A percentile compares a stretch with the other conserved stretches of the same genome.
These are phyloP conservation scores for Luperina testacea DNA, from an alignment of 2,888 invertebrate genomes.

Conservation along the genomic window DNA sequence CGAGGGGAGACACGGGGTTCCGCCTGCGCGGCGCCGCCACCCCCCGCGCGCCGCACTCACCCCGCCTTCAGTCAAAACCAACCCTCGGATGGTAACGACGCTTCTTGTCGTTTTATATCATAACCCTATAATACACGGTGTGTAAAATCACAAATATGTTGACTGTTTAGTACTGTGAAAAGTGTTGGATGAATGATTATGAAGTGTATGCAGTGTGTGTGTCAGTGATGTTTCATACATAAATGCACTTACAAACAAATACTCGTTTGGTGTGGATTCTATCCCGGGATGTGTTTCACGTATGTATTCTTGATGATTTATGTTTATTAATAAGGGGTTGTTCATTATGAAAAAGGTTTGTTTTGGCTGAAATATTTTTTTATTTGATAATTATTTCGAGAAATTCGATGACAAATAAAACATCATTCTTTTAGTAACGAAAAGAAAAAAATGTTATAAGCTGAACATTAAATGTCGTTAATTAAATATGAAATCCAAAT, in stretches of 20 bases:
- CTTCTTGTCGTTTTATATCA: conserved; percentile 58
- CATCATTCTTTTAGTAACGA: not conserved
- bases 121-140: conserved; percentile 59
- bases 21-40: conserved; percentile 79
- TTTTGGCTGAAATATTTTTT: not conserved
- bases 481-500: not conserved
- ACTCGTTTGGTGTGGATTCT: conserved; percentile 63
- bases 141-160: conserved; percentile 52
- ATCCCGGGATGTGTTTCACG: conserved; percentile 65
- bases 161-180: conserved; percentile 56
- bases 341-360: not conserved
- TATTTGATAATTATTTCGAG: not conserved
- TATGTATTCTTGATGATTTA: conserved; percentile 62
- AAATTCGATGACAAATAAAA: not conserved
- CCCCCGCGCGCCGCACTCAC: conserved; percentile 63
- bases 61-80: conserved; percentile 75
- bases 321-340: conserved; percentile 21
- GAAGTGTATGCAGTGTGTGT: conserved; percentile 61
- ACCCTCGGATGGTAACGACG: conserved; percentile 70
- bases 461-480: not conserved
- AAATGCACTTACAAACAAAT: conserved; percentile 66
- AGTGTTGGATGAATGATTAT: conserved; percentile 57
- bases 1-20: conserved; percentile 45
- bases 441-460: not conserved
- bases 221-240: conserved; percentile 60